Evolutionary conservation across 2,797 vertebrate species (phyloP).

Genomic region (Iguana delicatissima): DNA sequence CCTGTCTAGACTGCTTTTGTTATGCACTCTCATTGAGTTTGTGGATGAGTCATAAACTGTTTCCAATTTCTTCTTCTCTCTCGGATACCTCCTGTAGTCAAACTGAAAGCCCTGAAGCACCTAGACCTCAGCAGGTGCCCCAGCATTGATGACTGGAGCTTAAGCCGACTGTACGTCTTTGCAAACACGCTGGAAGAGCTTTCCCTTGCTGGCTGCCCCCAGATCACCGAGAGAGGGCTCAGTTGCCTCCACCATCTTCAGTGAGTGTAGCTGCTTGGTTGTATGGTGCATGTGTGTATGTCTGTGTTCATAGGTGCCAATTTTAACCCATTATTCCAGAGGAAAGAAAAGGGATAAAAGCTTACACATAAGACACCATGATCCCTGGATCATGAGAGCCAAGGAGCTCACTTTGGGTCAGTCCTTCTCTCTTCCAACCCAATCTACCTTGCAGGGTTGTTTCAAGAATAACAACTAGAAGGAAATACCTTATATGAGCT

Average conservation of each 20-base stretch:
- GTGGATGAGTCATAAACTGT: fast-evolving
- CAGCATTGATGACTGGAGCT: constrained; percentile 89
- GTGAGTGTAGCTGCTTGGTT: constrained; percentile 59
- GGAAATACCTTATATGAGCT: background rate
- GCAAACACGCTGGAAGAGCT: constrained; percentile 83
- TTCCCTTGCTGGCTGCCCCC: constrained; percentile 86
- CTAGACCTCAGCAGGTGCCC: constrained; percentile 83
- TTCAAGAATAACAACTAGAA: background rate
- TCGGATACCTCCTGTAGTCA: constrained; percentile 70
- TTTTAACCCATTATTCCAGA: background rate
- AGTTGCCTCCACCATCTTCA: constrained; percentile 86
- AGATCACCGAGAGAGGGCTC: constrained; percentile 84
- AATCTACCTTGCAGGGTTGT: background rate
- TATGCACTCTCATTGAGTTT: too few species aligned
- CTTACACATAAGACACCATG: background rate
- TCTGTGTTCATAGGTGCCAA: background rate
- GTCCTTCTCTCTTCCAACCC: background rate
- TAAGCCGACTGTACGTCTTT: constrained; percentile 83
- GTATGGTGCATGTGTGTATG: too few species aligned
- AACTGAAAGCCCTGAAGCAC: constrained; percentile 75
- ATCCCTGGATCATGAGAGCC: too few species aligned
- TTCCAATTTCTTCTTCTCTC: too few species aligned
- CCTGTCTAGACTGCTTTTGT: background rate
- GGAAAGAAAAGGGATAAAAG: background rate
- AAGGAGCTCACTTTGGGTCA: background rate